These are phyloP conservation scores for Pao palembangensis DNA, from an alignment of 2,113 vertebrate species.

Conservation along the genomic window DNA sequence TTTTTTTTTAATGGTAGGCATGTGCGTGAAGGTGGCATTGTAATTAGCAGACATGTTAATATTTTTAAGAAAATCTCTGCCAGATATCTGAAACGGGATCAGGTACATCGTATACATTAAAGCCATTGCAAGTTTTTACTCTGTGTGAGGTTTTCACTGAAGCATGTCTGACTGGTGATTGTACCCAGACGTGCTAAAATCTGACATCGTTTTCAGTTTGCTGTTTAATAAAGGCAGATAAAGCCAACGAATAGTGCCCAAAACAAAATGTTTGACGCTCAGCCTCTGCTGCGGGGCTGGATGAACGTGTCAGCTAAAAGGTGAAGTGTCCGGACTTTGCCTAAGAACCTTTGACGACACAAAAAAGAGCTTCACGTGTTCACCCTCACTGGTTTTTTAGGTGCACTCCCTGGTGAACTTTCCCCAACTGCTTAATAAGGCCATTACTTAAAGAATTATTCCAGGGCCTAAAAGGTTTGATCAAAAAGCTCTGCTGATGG, in stretches of 20 bases:
- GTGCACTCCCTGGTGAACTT: constrained; percentile 10
- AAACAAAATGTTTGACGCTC: too few relatives aligned
- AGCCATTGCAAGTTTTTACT: too few relatives aligned
- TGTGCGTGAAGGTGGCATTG: background rate
- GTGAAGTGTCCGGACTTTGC: background rate
- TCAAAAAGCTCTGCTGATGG: constrained; percentile 55
- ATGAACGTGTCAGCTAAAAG: background rate
- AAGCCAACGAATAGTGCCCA: too few relatives aligned
- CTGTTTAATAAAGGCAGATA: too few relatives aligned
- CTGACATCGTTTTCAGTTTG: too few relatives aligned
- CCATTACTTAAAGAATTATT: constrained; percentile 28
- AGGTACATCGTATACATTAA: background rate
- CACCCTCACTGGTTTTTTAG: constrained; percentile 1
- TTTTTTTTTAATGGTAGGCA: background rate
- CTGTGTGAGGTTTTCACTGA: too few relatives aligned
- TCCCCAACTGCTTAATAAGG: constrained; percentile 12
- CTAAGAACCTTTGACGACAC: background rate
- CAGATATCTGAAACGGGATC: background rate
- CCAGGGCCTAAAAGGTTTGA: constrained; percentile 43
- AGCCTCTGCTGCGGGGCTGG: too few relatives aligned
- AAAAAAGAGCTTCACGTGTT: background rate
- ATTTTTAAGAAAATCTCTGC: background rate
- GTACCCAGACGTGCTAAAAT: too few relatives aligned
- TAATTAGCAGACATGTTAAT: constrained; percentile 1
- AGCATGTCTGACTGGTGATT: too few relatives aligned